phyloP scores from a whole-genome alignment of 1,140 invertebrate species.

The Solen grandis region DNA sequence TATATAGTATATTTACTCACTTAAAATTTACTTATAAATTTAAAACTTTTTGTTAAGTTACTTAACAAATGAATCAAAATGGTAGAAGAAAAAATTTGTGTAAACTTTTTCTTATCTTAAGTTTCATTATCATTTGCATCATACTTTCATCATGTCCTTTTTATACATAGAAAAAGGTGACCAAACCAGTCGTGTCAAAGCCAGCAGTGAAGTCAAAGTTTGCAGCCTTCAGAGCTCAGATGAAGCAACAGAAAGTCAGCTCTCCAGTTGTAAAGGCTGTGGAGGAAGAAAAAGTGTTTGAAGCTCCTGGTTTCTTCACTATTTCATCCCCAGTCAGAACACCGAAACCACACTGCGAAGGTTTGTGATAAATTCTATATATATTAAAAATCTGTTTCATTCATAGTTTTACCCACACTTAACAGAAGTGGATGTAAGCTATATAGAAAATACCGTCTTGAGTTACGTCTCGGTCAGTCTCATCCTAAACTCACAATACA shows the following conservation, averaged over 20 bases:
- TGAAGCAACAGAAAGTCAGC: slow-evolving; percentile 63
- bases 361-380: slow-evolving; percentile 54
- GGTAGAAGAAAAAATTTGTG: too few species aligned
- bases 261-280: slow-evolving; percentile 10
- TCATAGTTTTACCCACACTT: not conserved
- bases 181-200: slow-evolving; percentile 57
- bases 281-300: slow-evolving; percentile 71
- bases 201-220: slow-evolving; percentile 75
- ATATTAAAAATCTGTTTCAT: not conserved
- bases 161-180: slow-evolving; percentile 65
- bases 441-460: not conserved
- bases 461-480: not conserved
- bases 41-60: too few species aligned
- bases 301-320: slow-evolving; percentile 76
- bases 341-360: slow-evolving; percentile 68
- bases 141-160: too few species aligned
- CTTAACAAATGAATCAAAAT: too few species aligned
- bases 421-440: not conserved
- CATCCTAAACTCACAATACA: too few species aligned
- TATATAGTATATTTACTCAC: too few species aligned
- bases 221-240: slow-evolving; percentile 76
- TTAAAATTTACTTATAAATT: too few species aligned
- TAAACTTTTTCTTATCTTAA: too few species aligned
- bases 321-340: slow-evolving; percentile 73
- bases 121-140: too few species aligned